These are phyloP conservation scores for Chrysomela aeneicollis DNA, from an alignment of 2,888 invertebrate genomes.

Conservation along the genomic window DNA sequence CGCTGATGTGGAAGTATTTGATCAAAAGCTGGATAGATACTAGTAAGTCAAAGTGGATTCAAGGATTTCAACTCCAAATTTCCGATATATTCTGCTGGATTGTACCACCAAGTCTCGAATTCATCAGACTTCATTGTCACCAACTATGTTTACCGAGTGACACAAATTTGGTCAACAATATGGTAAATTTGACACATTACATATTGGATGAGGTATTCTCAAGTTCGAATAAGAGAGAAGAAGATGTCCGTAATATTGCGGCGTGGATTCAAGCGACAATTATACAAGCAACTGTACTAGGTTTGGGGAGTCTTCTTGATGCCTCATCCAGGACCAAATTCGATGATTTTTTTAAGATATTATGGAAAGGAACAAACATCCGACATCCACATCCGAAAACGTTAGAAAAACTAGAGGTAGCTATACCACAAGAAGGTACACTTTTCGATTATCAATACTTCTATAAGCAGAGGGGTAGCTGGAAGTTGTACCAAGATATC, in stretches of 20 bases:
- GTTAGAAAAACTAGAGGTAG: slow-evolving; percentile 65
- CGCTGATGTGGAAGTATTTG: slow-evolving; percentile 66
- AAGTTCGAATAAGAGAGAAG: slow-evolving; percentile 48
- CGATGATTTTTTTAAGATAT: slow-evolving; percentile 56
- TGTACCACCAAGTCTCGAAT: slow-evolving; percentile 65
- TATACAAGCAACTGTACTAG: slow-evolving; percentile 74
- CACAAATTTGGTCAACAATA: slow-evolving; percentile 56
- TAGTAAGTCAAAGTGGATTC: slow-evolving; percentile 46
- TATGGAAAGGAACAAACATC: slow-evolving; percentile 58
- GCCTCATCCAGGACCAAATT: slow-evolving; percentile 57
- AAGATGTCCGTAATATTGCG: slow-evolving; percentile 61
- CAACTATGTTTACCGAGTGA: slow-evolving; percentile 55
- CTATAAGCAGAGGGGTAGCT: slow-evolving; percentile 67
- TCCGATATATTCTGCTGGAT: slow-evolving; percentile 65
- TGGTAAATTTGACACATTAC: slow-evolving; percentile 56
- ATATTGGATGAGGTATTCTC: slow-evolving; percentile 54
- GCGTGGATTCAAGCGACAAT: slow-evolving; percentile 65
- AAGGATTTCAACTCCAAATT: slow-evolving; percentile 48
- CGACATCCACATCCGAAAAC: slow-evolving; percentile 62
- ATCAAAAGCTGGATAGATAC: slow-evolving; percentile 62
- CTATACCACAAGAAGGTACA: slow-evolving; percentile 66
- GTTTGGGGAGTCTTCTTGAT: slow-evolving; percentile 73
- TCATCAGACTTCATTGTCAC: slow-evolving; percentile 62
- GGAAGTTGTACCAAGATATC: slow-evolving; percentile 68
- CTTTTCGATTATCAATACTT: slow-evolving; percentile 68